Evolutionary conservation across 2,113 vertebrate species (phyloP), one percentile per base, ranked within the genome.

Genomic region (Bufo gargarizans): DNA sequence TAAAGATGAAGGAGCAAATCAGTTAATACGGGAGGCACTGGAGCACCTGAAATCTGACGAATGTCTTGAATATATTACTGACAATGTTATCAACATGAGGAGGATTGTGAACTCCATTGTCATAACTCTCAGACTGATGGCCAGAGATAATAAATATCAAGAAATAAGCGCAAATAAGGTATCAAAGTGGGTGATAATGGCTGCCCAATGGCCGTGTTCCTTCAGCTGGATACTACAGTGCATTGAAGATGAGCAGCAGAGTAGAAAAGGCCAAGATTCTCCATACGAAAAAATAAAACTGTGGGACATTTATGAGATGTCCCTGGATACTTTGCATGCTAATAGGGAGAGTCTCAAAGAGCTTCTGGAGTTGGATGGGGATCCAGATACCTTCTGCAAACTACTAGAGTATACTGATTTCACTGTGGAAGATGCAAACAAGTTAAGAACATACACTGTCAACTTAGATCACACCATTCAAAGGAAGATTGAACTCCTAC

Each of bases 211-310:
- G 96, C 96, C 96, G 0, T 97, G 96, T 77, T 94, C 95, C 19
- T 91, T 97, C 79, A 96, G 96, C 88, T 97, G 96, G 96, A 93
- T 96, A 82, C 89, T n/a, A n/a, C n/a, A n/a, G n/a, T n/a, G n/a
- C n/a, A n/a, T n/a, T n/a, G n/a, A n/a, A n/a, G n/a, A n/a, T 96
- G 89, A 93, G 50, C 81, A 93, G 69, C 96, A 97, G 90, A 94
- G 90, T 71, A 91, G 84, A 17, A 49, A 93, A 91, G 89, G 90
- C 86, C 22, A 45, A 50, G 11, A 59, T 13, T 5, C 17, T 20
- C 6, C 6, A 2, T 9, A 47, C 3, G 20, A 6, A 0, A 58
- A 43, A 11, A 47, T n/a, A 16, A 55, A n/a, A 3, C 86, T 96
- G 45, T 96, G 94, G 95, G 17, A 94, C 0, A 91, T 96, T 58